Conservation (phyloP, 2,888 invertebrate genomes). For the Brenthis hecate region DNA sequence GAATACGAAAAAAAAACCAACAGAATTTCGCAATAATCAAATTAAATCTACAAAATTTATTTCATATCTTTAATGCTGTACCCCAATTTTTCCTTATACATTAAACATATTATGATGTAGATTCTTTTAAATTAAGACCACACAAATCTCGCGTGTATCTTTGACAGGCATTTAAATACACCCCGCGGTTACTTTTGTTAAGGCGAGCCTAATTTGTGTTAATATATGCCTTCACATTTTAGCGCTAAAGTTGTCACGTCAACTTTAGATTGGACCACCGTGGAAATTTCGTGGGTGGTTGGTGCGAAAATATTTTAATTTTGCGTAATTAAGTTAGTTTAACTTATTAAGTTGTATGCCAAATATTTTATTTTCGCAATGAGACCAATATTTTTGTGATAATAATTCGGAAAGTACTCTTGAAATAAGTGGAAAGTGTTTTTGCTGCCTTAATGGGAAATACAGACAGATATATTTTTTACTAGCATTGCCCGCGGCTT, state of each 20-base stretch:
- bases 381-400: no score
- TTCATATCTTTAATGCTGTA: no score
- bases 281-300: neutral
- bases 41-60: no score
- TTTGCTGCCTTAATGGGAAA: no score
- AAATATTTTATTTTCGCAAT: no score
- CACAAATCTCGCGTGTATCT: constrained; percentile 34
- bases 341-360: no score
- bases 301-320: constrained; percentile 5
- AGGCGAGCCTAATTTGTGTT: constrained; percentile 29
- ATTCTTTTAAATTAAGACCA: constrained; percentile 39
- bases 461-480: no score
- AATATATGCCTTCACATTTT: constrained; percentile 19
- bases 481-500: no score
- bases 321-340: neutral
- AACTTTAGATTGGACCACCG: constrained; percentile 25
- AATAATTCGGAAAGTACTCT: no score
- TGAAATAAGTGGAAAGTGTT: no score
- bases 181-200: constrained; percentile 18
- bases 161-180: constrained; percentile 33
- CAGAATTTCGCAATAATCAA: no score
- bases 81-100: neutral
- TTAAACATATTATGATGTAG: neutral
- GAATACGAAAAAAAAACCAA: no score
- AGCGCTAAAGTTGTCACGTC: constrained; percentile 18